phyloP scores from a whole-genome alignment of 35 echinoderm and acorn worm species.

The Eucidaris tribuloides region DNA sequence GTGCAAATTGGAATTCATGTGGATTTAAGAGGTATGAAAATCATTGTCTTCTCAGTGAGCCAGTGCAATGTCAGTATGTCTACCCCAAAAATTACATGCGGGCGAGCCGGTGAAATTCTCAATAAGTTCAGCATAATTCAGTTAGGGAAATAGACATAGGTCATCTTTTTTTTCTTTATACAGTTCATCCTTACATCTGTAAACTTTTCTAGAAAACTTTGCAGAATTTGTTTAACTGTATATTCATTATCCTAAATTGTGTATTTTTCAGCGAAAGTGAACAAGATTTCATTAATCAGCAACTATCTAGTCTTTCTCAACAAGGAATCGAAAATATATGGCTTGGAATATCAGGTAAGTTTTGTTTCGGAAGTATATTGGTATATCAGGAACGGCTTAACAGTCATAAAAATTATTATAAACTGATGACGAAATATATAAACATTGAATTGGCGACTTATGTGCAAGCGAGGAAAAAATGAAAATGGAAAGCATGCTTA shows the following conservation, averaged over 20 bases:
- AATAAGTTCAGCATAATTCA: neutral
- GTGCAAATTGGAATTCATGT: neutral
- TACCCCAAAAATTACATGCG: too few relatives aligned
- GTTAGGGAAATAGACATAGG: neutral
- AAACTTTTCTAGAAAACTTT: neutral
- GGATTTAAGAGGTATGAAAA: too few relatives aligned
- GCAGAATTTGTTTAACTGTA: too few relatives aligned
- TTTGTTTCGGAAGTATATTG: neutral
- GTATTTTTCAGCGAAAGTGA: neutral
- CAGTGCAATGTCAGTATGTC: too few relatives aligned
- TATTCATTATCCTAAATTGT: neutral
- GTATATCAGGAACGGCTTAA: neutral
- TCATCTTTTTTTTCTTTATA: too few relatives aligned
- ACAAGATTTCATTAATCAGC: constrained; percentile 14
- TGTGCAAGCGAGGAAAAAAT: neutral
- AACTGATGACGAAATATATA: neutral
- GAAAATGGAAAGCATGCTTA: neutral
- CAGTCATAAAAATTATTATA: neutral
- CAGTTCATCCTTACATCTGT: neutral
- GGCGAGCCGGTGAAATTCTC: neutral
- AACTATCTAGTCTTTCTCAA: neutral
- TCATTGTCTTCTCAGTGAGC: too few relatives aligned
- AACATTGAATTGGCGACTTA: neutral
- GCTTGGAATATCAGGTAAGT: constrained; percentile 12
- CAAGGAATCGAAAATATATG: neutral